A percentile compares a stretch with the other conserved stretches of the same genome.
These are phyloP conservation scores for Megaceryle alcyon DNA, from an alignment of 2,797 vertebrate genomes.

Conservation along the genomic window DNA sequence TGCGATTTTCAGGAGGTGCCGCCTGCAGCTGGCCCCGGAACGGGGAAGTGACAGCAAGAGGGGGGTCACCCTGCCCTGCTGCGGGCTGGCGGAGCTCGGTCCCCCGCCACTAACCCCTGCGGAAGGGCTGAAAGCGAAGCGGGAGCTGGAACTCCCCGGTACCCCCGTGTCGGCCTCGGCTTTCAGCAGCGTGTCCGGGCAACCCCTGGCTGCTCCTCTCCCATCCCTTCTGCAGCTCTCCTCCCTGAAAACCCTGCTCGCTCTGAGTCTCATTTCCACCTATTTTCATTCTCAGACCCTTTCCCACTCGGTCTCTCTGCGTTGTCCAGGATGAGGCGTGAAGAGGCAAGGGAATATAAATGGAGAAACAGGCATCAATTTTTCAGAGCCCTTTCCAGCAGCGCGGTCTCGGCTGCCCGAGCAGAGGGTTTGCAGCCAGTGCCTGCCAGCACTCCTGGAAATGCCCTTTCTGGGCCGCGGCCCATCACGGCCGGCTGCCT, in stretches of 20 bases:
- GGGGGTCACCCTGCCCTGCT: neutral
- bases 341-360: neutral
- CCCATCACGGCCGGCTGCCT: neutral
- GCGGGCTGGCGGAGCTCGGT: neutral
- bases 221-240: fast-evolving
- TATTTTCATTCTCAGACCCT: neutral
- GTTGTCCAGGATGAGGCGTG: neutral
- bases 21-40: neutral
- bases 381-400: neutral
- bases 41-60: neutral
- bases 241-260: fast-evolving
- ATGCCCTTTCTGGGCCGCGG: neutral
- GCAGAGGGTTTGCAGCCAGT: neutral
- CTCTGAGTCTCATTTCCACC: fast-evolving
- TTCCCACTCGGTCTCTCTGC: fast-evolving
- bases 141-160: fast-evolving
- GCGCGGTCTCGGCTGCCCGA: fast-evolving
- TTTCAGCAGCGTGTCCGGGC: fast-evolving
- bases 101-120: neutral
- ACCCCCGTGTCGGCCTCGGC: fast-evolving
- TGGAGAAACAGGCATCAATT: neutral
- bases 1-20: fast-evolving
- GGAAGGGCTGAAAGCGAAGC: neutral
- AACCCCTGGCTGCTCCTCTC: neutral
- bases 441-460: neutral